Conservation (phyloP, 2,888 invertebrate genomes). For the Ellobium chinense region DNA sequence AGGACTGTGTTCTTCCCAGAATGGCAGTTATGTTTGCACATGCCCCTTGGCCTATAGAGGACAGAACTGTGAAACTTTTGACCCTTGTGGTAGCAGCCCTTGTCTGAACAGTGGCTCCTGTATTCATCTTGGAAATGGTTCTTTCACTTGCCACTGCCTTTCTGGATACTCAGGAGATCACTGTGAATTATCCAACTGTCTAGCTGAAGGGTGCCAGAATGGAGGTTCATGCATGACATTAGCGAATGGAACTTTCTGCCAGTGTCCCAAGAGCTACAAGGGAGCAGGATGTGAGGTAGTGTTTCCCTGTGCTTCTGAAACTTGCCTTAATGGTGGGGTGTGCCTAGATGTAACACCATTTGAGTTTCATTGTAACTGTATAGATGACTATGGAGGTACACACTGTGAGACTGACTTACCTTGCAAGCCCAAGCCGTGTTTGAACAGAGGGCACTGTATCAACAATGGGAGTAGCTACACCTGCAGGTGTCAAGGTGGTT, state of each 20-base stretch:
- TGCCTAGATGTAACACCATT: conserved; percentile 26
- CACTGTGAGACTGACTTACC: conserved; percentile 22
- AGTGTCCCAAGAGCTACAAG: conserved; percentile 58
- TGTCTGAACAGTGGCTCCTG: conserved; percentile 66
- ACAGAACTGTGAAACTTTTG: conserved; percentile 53
- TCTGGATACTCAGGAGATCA: conserved; percentile 62
- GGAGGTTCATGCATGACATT: conserved; percentile 59
- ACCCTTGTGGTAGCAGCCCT: conserved; percentile 61
- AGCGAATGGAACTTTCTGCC: conserved; percentile 49
- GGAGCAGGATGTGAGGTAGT: conserved; percentile 57
- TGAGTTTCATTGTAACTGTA: conserved; percentile 42
- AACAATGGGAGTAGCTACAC: conserved; percentile 41
- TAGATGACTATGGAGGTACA: conserved; percentile 23
- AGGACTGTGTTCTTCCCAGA: conserved; percentile 55
- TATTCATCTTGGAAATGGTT: conserved; percentile 27
- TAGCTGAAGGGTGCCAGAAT: conserved; percentile 61
- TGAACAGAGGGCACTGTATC: conserved; percentile 44
- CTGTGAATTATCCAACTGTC: conserved; percentile 67
- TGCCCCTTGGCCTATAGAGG: conserved; percentile 59
- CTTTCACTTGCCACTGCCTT: conserved; percentile 61
- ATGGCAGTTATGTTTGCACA: conserved; percentile 55
- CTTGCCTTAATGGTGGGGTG: conserved; percentile 55
- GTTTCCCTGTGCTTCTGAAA: conserved; percentile 43
- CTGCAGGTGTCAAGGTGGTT: conserved; percentile 52
- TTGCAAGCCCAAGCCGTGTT: conserved; percentile 30